phyloP scores from a whole-genome alignment of 2,113 vertebrate genomes.

The Cichladusa arquata region DNA sequence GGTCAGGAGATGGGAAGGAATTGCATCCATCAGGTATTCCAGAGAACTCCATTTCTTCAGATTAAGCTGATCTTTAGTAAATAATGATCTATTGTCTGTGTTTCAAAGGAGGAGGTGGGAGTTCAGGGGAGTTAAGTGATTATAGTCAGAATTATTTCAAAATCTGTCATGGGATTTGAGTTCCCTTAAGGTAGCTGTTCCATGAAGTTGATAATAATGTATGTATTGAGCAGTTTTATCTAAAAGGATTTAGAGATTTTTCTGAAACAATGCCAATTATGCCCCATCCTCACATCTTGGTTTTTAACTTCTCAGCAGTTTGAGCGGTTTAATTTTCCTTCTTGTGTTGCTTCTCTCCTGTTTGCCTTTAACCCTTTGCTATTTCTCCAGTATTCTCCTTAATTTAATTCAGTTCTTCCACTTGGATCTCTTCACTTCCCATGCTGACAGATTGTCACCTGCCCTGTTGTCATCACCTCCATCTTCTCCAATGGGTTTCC shows the following conservation, averaged over 20 bases:
- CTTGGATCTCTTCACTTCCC: background rate
- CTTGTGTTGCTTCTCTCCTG: background rate
- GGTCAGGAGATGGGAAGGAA: background rate
- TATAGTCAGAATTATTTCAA: background rate
- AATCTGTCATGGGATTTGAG: background rate
- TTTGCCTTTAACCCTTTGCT: background rate
- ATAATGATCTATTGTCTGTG: background rate
- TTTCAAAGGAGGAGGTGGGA: background rate
- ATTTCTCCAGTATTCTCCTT: background rate
- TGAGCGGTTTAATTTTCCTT: background rate
- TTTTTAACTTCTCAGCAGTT: background rate
- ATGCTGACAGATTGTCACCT: background rate
- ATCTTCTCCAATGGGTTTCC: background rate
- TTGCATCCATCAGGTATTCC: background rate
- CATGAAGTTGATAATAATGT: background rate
- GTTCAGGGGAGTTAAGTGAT: background rate
- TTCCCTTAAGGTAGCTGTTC: constrained; percentile 6
- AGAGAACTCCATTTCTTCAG: background rate
- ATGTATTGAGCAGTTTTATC: background rate
- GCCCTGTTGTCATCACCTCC: background rate
- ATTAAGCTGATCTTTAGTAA: background rate
- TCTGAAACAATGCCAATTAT: background rate
- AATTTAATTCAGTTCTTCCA: background rate
- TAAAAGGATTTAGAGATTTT: background rate
- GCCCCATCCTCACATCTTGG: background rate